These are phyloP conservation scores for Myotis yumanensis DNA, from an alignment of 2,113 vertebrate species.

Conservation along the genomic window DNA sequence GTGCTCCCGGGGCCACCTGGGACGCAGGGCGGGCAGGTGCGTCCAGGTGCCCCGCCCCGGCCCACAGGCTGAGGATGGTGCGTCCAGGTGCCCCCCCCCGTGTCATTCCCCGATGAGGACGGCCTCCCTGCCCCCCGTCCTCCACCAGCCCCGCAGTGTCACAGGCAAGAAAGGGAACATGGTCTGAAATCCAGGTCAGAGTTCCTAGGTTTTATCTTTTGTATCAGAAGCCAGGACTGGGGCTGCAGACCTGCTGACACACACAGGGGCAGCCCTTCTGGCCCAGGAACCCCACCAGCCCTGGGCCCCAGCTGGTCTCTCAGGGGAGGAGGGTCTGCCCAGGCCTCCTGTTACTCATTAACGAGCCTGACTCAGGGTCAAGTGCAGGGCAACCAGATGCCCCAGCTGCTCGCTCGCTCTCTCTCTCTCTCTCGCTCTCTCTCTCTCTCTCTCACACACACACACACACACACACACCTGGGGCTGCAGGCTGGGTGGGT, in stretches of 20 bases:
- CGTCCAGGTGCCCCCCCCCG: accelerated
- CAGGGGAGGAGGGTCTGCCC: background rate
- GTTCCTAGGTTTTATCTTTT: background rate
- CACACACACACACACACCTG: too few species aligned
- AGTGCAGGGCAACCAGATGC: background rate
- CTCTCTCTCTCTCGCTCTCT: too few species aligned
- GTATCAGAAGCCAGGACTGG: background rate
- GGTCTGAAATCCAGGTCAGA: background rate
- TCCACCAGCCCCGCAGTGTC: background rate
- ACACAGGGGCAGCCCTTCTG: background rate
- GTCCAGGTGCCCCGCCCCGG: accelerated
- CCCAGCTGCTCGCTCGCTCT: too few species aligned
- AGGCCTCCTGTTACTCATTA: conserved; percentile 73
- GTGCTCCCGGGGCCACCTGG: background rate
- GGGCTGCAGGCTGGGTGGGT: accelerated
- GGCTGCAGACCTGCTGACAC: background rate
- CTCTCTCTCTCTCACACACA: background rate
- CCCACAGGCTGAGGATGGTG: background rate
- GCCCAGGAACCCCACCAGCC: background rate
- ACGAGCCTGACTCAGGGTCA: background rate
- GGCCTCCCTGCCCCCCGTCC: background rate
- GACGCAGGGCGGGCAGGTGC: background rate
- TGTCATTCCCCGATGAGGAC: background rate
- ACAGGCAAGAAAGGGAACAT: background rate
- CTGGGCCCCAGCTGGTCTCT: background rate